A percentile compares a stretch with the other conserved stretches of the same genome.
These are phyloP conservation scores for Clanis bilineata DNA, from an alignment of 2,888 invertebrate species.

Conservation along the genomic window DNA sequence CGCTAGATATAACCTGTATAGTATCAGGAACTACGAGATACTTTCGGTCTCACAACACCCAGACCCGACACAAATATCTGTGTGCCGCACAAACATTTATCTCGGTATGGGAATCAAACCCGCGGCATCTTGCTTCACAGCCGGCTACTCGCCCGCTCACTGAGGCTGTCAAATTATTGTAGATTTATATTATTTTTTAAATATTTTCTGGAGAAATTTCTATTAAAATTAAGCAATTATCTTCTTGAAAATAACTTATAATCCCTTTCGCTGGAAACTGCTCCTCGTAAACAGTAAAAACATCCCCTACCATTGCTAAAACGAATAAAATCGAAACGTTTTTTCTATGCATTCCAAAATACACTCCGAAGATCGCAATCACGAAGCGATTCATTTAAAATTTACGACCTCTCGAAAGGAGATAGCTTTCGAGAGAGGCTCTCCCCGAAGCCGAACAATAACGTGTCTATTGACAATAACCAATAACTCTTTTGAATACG, in stretches of 20 bases:
- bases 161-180: no score
- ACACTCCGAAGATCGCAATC: constrained; percentile 46
- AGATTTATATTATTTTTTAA: no score
- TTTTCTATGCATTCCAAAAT: constrained; percentile 18
- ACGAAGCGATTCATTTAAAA: constrained; percentile 57
- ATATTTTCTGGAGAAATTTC: no score
- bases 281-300: not conserved
- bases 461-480: constrained; percentile 51
- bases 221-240: no score
- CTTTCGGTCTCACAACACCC: no score
- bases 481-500: constrained; percentile 54
- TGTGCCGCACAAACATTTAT: no score
- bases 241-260: not conserved
- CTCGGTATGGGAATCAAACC: no score
- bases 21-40: no score
- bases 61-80: no score
- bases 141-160: no score
- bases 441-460: constrained; percentile 46
- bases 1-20: no score
- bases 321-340: not conserved
- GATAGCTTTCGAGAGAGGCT: constrained; percentile 45
- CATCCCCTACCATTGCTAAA: not conserved
- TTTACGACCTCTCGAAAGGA: constrained; percentile 52
- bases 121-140: no score
- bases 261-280: not conserved